phyloP scores from a whole-genome alignment of 2,888 invertebrate genomes.

The Scaptodrosophila latifasciaeformis region DNA sequence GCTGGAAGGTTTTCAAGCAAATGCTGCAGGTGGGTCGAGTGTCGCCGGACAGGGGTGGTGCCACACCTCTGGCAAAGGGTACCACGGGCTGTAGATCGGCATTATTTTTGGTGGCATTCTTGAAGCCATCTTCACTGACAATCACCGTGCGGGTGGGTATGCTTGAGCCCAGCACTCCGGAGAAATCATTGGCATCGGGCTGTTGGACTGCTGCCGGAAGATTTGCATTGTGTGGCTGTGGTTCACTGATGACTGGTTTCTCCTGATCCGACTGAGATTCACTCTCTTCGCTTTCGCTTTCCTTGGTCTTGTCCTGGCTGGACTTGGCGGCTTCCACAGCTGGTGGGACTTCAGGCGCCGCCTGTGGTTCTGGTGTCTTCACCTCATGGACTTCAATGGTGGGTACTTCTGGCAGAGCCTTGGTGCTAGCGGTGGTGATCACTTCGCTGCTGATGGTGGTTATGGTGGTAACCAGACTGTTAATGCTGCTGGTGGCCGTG shows the following conservation, averaged over 20 bases:
- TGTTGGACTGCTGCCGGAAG: conserved; percentile 69
- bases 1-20: conserved; percentile 93
- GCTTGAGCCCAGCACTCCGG: conserved; percentile 66
- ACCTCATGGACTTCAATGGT: conserved; percentile 56
- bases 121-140: conserved; percentile 80
- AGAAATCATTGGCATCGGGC: conserved; percentile 70
- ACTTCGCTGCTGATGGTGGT: conserved; percentile 21
- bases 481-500: not conserved
- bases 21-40: conserved; percentile 87
- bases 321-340: not conserved
- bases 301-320: not conserved
- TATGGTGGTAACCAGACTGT: conserved; percentile 19
- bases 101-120: conserved; percentile 73
- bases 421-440: conserved; percentile 14
- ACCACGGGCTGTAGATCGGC: conserved; percentile 13
- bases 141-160: conserved; percentile 74
- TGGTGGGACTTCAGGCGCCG: conserved; percentile 1
- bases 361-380: conserved; percentile 37
- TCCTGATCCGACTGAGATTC: conserved; percentile 37
- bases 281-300: conserved; percentile 41
- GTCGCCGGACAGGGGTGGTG: conserved; percentile 75
- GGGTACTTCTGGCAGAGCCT: conserved; percentile 38
- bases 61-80: conserved; percentile 28
- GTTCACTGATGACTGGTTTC: conserved; percentile 18
- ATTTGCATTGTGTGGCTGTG: conserved; percentile 50